These are phyloP conservation scores for Sarcophaga variegata DNA, from an alignment of 2,888 invertebrate species.

Conservation along the genomic window DNA sequence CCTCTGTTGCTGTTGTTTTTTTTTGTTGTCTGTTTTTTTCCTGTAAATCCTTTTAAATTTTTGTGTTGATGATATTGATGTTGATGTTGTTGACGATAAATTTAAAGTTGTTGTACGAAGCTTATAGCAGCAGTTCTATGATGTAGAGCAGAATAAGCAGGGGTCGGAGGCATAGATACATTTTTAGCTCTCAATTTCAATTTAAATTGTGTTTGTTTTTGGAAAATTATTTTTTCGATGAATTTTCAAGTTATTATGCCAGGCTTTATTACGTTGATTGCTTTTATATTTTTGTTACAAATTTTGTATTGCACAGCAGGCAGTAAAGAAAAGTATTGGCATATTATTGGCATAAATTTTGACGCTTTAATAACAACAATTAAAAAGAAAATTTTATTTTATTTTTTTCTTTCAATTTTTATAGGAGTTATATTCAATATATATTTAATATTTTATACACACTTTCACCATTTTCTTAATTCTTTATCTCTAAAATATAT, in stretches of 20 bases:
- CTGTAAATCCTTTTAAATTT: background rate
- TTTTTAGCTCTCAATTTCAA: background rate
- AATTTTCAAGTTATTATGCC: too few species aligned
- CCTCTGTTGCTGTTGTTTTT: background rate
- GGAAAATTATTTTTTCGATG: too few species aligned
- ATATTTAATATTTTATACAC: too few species aligned
- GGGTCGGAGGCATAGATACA: too few species aligned
- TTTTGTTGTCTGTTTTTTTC: background rate
- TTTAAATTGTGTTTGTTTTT: background rate
- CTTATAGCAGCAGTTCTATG: slow-evolving; percentile 26
- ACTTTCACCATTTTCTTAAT: background rate
- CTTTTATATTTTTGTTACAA: too few species aligned
- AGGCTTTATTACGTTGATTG: background rate
- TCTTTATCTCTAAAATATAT: background rate
- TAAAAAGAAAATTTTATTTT: background rate
- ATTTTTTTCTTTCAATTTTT: background rate
- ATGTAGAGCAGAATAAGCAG: background rate
- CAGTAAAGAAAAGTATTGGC: background rate
- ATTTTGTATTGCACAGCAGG: too few species aligned
- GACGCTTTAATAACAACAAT: background rate
- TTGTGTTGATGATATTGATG: slow-evolving; percentile 1
- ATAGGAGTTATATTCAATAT: background rate
- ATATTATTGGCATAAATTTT: background rate
- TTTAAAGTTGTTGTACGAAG: slow-evolving; percentile 34
- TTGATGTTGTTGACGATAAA: slow-evolving; percentile 21